Base-by-base conservation (phyloP, 2,113 vertebrate species). In the Pteronura brasiliensis region DNA sequence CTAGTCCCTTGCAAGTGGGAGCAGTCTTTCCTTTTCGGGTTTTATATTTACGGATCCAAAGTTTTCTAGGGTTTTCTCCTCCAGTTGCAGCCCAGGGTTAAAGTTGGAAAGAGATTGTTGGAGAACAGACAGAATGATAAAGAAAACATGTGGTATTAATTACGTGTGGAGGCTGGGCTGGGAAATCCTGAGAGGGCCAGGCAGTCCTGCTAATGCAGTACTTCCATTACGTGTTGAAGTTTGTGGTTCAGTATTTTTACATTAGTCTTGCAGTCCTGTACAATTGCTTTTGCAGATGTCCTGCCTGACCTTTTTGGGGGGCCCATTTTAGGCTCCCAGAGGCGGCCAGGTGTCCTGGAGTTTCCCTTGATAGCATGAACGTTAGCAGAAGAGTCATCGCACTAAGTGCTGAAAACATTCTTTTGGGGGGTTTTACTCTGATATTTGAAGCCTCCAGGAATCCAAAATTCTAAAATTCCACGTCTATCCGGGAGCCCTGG, bases 1-100 rank as follows among this genome's bases (percentile, higher is more conserved):
- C 93, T 97, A 98, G 97, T 96, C 98, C 98, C 96, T 98, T 98
- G 98, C 98, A 97, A 97, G 97, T 96, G 97, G 92, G 98, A 97
- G 85, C 83, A 4, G 93, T 84, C 89, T 87, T 85, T 55, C 25
- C 79, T 39, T 76, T 91, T 42, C 17, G 84, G 86, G 59, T 82
- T 80, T 90, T 49, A 88, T 91, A 88, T 95, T 90, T 39, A 49
- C 34, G 42, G 42, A 80, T 21, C 65, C 67, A 89, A 97, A 97
- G 90, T 97, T 97, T 97, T 93, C 95, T 13, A 91, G 86, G 95
- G 25, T 4, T 55, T 86, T 90, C 59, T 74, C 27, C 67, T 74
- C 55, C 79, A 52, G 55, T 80, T 91, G 93, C 95, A 94, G 86
- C 15, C 57, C 36, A 14, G 74, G 96, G 95, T 96, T 94, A 76